Evolutionary conservation across 2,113 vertebrate species (phyloP), one percentile per base, ranked within the genome.

Genomic region (Anolis carolinensis): DNA sequence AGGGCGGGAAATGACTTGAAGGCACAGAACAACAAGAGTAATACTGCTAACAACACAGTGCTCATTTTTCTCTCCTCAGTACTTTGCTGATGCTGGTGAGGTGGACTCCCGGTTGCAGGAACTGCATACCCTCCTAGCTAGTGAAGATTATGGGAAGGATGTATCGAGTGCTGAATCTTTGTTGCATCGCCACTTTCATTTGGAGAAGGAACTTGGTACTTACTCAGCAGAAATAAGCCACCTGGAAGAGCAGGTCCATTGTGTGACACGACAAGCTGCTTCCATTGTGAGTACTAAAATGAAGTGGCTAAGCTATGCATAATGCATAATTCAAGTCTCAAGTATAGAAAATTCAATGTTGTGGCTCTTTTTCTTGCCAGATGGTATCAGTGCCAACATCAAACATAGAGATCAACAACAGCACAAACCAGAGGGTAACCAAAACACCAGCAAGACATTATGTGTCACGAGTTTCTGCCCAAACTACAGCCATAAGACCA

Each of bases 31-130:
- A 76, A 52, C 52, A 77, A 68, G 27, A 10, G 27, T 68, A 68
- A 68, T 30, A 2, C 3, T 68, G 8, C 10, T 25, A 39, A 36
- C 67, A 1, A 1, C 10, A 59, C 11, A 23, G n/a, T 86, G 3
- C 85, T 2, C 10, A 2, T 71, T 77, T 44, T 88, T 23, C 55
- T 72, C 11, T 74, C 48, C 21, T 6, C 90, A 99, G 98, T 98
- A 98, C 89, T 97, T 98, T 86, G 96, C 96, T 2, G 97, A 98
- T 0, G 90, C 93, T 0, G 86, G 90, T 0, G 98, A 98, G 50
- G 97, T 96, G 0, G 91, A 95, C 1, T 97, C 96, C 0, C 98
- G 98, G 98, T 39, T 99, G 86, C 86, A 65, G 0, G 97, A 98
- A 92, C 96, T 83, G 88, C 95, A 95, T 52, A 96, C 95, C 0